Evolutionary conservation across 2,113 vertebrate genomes (phyloP).

Genomic region (Hyaena hyaena): DNA sequence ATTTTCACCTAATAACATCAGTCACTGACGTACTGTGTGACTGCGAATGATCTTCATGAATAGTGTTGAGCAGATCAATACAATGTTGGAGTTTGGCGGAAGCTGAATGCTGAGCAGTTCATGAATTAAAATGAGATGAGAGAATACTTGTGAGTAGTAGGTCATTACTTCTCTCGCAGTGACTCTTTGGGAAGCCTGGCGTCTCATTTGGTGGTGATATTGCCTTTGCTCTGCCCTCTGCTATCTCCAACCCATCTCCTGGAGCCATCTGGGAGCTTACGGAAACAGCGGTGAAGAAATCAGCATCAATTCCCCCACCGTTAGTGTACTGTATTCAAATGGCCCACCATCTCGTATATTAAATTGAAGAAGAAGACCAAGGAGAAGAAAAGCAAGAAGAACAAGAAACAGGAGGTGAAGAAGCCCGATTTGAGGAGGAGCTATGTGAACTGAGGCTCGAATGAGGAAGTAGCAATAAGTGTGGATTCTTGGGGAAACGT

Average conservation of each 20-base stretch:
- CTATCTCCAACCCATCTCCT: rapidly evolving
- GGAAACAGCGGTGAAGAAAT: not conserved
- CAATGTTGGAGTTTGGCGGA: conserved; percentile 56
- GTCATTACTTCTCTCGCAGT: not conserved
- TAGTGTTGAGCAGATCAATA: conserved; percentile 76
- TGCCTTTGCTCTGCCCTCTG: not conserved
- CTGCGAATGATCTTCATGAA: conserved; percentile 72
- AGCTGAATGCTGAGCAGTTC: conserved; percentile 53
- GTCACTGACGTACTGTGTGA: conserved; percentile 51
- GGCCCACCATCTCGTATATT: not conserved
- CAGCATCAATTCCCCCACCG: not conserved
- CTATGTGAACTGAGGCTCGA: not conserved
- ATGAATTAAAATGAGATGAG: conserved; percentile 76
- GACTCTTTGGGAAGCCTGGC: not conserved
- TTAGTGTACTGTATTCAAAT: not conserved
- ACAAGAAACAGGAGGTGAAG: not conserved
- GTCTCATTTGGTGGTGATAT: not conserved
- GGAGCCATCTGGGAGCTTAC: not conserved
- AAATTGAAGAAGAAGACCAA: not conserved
- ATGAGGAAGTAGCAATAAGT: rapidly evolving
- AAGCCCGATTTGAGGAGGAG: not conserved
- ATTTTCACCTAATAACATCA: conserved; percentile 78
- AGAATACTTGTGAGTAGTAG: not conserved
- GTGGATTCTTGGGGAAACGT: rapidly evolving
- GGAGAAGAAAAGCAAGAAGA: not conserved